Base-by-base conservation (phyloP, 2,113 vertebrate genomes). In the Trochalopteron elliotii region DNA sequence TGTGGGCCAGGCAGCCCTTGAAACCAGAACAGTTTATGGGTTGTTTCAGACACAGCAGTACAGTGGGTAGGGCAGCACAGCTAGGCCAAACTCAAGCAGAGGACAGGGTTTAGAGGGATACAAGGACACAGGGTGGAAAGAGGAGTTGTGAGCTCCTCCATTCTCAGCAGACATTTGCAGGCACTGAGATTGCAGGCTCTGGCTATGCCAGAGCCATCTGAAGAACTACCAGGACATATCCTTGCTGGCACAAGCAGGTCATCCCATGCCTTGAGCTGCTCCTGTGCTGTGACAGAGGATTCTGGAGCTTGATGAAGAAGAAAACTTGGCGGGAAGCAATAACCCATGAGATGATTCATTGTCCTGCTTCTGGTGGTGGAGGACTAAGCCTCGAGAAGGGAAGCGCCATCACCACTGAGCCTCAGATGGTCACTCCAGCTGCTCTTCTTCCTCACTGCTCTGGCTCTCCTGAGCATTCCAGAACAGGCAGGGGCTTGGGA, bases 21-120 rank as follows among this genome's bases (percentile, higher is more conserved):
- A 80, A 69, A 30, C 5, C 56, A 91, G 11, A 68, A 68, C 30
- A 50, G 56, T 95, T 94, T 96, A 95, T 95, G 94, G 40, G 8
- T 72, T 81, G 12, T 53, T 72, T 69, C 1, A 28, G 55, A 44
- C 12, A 69, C 19, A 61, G 68, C 11, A 77, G 59, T 33, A 60
- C 10, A 72, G 44, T 28, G 55, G 31, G 2, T 0, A 71, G 37
- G 28, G n/a, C 44, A 80, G 44, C 5, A 3, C 1, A 3, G 25
- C 5, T 30, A 11, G 53, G 64, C 16, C 35, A 72, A 22, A 44
- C 5, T 35, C 39, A 47, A 24, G 77, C 53, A 72, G 68, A 77
- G 37, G 19, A n/a, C 2, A 3, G 17, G 18, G 3, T 76, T 18
- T 35, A 19, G 16, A 19, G 30, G 49, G 12, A 22, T 42, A 20